Base-by-base conservation (phyloP, 2,797 vertebrate species). In the Danio tinwini region DNA sequence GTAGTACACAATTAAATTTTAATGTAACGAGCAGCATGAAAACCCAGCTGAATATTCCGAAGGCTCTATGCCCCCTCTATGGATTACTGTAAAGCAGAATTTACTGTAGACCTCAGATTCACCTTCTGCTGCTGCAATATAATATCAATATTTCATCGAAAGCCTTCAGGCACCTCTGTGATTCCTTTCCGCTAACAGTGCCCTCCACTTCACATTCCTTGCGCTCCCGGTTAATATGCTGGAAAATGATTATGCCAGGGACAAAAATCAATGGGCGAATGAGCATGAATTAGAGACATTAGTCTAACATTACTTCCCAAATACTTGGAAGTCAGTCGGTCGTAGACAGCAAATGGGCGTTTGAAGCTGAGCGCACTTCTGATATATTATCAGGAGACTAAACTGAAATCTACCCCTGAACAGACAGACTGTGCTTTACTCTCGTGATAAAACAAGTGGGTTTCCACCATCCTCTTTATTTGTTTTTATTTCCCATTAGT, bases 231-330 rank as follows among this genome's bases (percentile, higher is more conserved):
- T 86, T 93, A 93, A 93, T 90, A 90, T 87, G 90, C 88, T 89
- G 85, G 88, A 93, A 92, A 93, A 92, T 87, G 88, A 91, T 68
- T 86, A 91, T 84, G 90, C 84, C 65, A 84, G 81, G 89, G 81
- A 84, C 89, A n/a, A n/a, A 88, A 88, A 81, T 88, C 77, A 85
- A 89, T 52, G 89, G 91, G 83, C 91, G 87, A 89, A 84, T 92
- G 87, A 89, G 83, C 88, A 88, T 87, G 89, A 93, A 92, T 92
- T 87, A 91, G 91, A 90, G 87, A 90, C 87, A 94, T 93, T 90
- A 91, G 87, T 91, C 86, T 84, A 86, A 88, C 87, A 90, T 89
- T 85, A 89, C 88, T 90, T 90, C 85, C 84, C 85, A 80, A 85
- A 87, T 86, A 89, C 90, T 92, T 88, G 37, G 63, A 86, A 91